A percentile compares a stretch with the other conserved stretches of the same genome.
Evolutionary conservation across 2,797 vertebrate genomes (phyloP).

Genomic region (Halcyon leucocephala): DNA sequence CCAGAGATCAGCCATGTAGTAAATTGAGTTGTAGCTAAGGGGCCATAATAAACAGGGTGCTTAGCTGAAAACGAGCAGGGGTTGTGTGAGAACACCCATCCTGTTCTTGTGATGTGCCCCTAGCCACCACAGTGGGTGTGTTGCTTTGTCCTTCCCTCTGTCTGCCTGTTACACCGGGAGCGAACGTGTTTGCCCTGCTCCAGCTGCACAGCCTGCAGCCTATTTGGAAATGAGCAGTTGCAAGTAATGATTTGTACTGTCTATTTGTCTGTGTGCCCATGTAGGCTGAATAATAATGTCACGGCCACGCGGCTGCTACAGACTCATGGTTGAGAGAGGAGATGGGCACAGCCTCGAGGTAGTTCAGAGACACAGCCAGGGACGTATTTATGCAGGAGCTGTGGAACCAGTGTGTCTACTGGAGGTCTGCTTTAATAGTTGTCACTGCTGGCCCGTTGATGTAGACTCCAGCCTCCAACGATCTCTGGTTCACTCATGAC

Average conservation of each 20-base stretch:
- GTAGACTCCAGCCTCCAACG: neutral
- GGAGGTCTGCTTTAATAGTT: neutral
- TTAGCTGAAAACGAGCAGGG: neutral
- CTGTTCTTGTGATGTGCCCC: neutral
- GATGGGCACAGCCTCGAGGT: neutral
- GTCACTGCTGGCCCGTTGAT: neutral
- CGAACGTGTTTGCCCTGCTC: neutral
- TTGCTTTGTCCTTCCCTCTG: neutral
- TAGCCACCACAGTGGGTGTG: neutral
- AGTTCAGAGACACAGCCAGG: neutral
- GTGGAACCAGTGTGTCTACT: neutral
- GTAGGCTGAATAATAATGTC: neutral
- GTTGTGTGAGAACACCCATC: fast-evolving
- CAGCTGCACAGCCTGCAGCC: neutral
- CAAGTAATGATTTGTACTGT: neutral
- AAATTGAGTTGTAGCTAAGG: neutral
- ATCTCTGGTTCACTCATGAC: neutral
- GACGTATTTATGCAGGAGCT: neutral
- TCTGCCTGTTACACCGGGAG: neutral
- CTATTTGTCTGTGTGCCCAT: neutral
- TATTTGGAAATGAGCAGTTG: neutral
- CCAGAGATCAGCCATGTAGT: neutral
- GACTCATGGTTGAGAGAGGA: neutral
- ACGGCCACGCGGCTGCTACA: neutral
- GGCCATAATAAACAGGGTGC: neutral